Base-by-base conservation (phyloP, 2,888 invertebrate genomes). In the Lithosia quadra region DNA sequence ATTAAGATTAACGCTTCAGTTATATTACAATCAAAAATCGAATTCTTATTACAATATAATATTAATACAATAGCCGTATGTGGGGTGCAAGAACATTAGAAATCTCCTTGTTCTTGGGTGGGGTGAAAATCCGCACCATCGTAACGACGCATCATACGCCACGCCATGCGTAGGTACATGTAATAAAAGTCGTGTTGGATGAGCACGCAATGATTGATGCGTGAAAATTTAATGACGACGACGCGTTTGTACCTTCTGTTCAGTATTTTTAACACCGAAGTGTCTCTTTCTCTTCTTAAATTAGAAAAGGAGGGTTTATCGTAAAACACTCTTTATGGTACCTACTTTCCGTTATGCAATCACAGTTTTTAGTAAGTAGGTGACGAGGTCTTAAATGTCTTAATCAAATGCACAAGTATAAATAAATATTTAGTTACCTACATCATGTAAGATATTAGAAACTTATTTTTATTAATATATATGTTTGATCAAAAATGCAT, bases 171-270 rank as follows among this genome's bases (percentile, higher is more conserved):
- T 22, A 13, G 5, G 24, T 56, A 21, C 13, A n/a, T 56, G 22
- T 22, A 56, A 56, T 56, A 56, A 56, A 56, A 56, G 55, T 56
- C 55, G 24, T 56, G 55, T 56, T 56, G 22, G 21, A 24, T 56
- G 55, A 24, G 21, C 55, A 56, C 24, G 55, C 24, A 56, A 56
- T 56, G 55, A 56, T 56, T 56, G 55, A 56, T 56, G 55, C 55
- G 55, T 56, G 55, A 56, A 56, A 56, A 56, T 56, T 56, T 56
- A 56, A 56, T 56, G 24, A 22, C 55, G 22, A 22, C 13, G 55
- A 24, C 22, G 55, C 49, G n/a, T 18, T 49, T 49, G 18, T 49
- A 49, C 18, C 49, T n/a, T 49, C n/a, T 49, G n/a, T n/a, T 49
- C n/a, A 49, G 49, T 2, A 18, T n/a, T 18, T 9, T 18, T 49